phyloP scores from a whole-genome alignment of 2,113 vertebrate genomes.

The Carettochelys insculpta region DNA sequence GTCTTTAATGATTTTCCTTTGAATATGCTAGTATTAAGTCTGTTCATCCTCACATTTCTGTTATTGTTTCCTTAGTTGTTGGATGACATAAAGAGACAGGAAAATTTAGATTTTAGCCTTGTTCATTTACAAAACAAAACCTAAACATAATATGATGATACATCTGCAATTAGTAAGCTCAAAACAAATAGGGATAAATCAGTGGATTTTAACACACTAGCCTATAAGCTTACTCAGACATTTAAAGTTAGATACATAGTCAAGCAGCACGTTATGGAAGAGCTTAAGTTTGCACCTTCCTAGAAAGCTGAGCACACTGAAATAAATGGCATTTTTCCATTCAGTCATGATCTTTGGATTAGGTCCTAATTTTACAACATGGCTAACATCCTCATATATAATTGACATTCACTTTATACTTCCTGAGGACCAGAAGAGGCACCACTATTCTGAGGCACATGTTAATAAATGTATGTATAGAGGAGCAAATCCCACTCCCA shows the following conservation, averaged over 20 bases:
- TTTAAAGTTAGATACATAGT: not conserved
- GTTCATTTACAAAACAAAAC: not conserved
- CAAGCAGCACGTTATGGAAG: not conserved
- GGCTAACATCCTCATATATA: not conserved
- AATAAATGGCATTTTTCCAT: not conserved
- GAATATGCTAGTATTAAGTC: not conserved
- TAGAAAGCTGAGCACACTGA: not conserved
- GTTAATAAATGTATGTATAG: not conserved
- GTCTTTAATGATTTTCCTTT: not conserved
- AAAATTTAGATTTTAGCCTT: not conserved
- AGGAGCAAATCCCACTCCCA: not conserved
- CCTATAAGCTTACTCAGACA: too few relatives aligned
- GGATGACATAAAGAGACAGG: not conserved
- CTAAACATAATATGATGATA: not conserved
- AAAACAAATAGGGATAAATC: not conserved
- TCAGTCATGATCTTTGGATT: not conserved
- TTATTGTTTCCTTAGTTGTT: not conserved
- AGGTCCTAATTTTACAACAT: not conserved
- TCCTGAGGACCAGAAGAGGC: not conserved
- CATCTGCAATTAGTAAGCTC: not conserved
- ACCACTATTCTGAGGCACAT: not conserved
- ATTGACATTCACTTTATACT: not conserved
- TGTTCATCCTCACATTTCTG: not conserved
- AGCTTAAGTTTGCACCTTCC: not conserved
- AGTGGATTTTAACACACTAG: not conserved